Evolutionary conservation across 2,888 invertebrate genomes (phyloP).

Genomic region (Tromatobia lineatoria): DNA sequence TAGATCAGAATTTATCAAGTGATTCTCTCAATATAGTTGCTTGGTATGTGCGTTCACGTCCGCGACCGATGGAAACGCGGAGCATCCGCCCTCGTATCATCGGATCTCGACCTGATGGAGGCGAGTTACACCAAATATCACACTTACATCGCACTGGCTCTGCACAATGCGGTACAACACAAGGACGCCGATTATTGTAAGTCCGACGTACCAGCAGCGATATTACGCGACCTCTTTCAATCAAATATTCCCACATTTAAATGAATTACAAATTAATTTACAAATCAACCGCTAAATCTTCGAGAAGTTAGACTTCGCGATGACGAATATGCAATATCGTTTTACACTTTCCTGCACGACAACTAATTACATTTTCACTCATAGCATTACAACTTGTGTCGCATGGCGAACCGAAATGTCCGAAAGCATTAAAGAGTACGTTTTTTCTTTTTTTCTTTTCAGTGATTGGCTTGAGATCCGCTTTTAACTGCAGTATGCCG

Average conservation of each 20-base stretch:
- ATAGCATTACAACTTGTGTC: slow-evolving; percentile 2
- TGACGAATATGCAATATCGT: background rate
- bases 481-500: slow-evolving; percentile 84
- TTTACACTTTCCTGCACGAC: slow-evolving; percentile 5
- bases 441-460: slow-evolving; percentile 77
- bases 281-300: background rate
- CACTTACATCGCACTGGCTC: slow-evolving; percentile 81
- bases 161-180: slow-evolving; percentile 82
- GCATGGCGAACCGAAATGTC: slow-evolving; percentile 15
- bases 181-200: slow-evolving; percentile 84
- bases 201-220: slow-evolving; percentile 71
- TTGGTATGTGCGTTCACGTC: slow-evolving; percentile 82
- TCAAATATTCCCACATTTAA: slow-evolving; percentile 55
- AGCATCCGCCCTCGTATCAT: slow-evolving; percentile 74
- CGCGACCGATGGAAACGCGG: slow-evolving; percentile 81
- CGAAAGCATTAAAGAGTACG: slow-evolving; percentile 40
- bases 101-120: slow-evolving; percentile 80
- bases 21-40: slow-evolving; percentile 73
- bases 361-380: slow-evolving; percentile 13
- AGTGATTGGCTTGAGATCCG: slow-evolving; percentile 84
- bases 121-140: slow-evolving; percentile 83
- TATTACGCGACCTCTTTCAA: slow-evolving; percentile 70
- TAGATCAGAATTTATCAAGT: background rate
- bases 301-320: background rate
- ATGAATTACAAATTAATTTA: slow-evolving; percentile 8